Percentiles rank a stretch among this genome's conserved stretches.
These are phyloP conservation scores for Lasiurus cinereus DNA, from an alignment of 2,113 vertebrate genomes.

Conservation along the genomic window DNA sequence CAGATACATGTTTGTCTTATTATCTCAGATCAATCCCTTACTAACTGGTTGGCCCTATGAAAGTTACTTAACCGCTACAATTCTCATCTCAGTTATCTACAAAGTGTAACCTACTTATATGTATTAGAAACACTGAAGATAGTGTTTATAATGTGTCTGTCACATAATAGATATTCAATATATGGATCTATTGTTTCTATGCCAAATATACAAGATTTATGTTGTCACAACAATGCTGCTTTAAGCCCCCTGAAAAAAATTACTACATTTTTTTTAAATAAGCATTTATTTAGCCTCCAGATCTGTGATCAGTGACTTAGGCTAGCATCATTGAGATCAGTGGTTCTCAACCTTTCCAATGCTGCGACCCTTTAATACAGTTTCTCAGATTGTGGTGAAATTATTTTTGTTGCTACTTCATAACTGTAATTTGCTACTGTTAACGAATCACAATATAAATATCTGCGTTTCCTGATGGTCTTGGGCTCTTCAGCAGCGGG, in stretches of 20 bases:
- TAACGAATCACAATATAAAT: too few species aligned
- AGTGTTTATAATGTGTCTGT: not conserved
- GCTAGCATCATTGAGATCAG: too few species aligned
- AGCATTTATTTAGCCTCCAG: not conserved
- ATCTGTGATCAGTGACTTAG: not conserved
- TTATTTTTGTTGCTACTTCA: too few species aligned
- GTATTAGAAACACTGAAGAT: not conserved
- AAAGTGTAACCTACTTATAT: not conserved
- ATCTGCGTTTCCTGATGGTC: too few species aligned
- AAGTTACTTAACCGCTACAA: not conserved
- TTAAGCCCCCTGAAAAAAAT: not conserved
- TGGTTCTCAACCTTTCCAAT: too few species aligned
- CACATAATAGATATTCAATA: not conserved
- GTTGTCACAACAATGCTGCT: not conserved
- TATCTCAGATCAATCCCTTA: not conserved
- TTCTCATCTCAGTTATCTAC: not conserved
- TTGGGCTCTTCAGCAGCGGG: too few species aligned
- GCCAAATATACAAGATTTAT: not conserved
- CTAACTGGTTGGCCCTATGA: not conserved
- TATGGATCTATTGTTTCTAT: not conserved
- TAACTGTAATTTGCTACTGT: too few species aligned
- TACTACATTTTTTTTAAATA: not conserved
- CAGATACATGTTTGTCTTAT: not conserved
- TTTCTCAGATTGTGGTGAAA: too few species aligned
- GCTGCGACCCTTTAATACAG: too few species aligned